Percentiles rank a stretch among this genome's conserved stretches.
These are phyloP conservation scores for Polyploca ridens DNA, from an alignment of 2,888 invertebrate species.

Conservation along the genomic window DNA sequence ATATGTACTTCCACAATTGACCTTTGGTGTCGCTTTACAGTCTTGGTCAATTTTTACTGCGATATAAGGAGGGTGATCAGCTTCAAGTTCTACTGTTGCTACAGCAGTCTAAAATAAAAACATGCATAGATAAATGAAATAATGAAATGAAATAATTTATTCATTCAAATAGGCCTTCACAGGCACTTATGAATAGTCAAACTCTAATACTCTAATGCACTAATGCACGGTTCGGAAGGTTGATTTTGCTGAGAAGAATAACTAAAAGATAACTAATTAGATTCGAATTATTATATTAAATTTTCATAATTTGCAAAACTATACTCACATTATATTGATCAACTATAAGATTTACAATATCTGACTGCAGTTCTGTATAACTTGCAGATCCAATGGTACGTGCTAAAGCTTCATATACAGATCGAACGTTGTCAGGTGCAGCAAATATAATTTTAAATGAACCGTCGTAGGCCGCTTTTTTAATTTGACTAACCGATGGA, in stretches of 20 bases:
- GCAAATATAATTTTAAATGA: slow-evolving; percentile 92
- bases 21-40: slow-evolving; percentile 35
- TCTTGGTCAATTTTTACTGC: slow-evolving; percentile 48
- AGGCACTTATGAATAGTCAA: too few species aligned
- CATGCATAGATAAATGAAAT: background rate
- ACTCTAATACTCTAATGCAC: too few species aligned
- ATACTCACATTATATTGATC: background rate
- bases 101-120: slow-evolving; percentile 47
- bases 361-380: slow-evolving; percentile 70
- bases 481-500: slow-evolving; percentile 90
- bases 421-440: slow-evolving; percentile 71
- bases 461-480: slow-evolving; percentile 85
- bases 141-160: too few species aligned
- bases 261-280: background rate
- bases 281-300: background rate
- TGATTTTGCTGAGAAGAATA: too few species aligned
- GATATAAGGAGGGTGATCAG: slow-evolving; percentile 39
- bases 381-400: slow-evolving; percentile 87
- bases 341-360: slow-evolving; percentile 5
- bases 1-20: slow-evolving; percentile 44
- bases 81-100: slow-evolving; percentile 35
- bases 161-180: too few species aligned
- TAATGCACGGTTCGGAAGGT: too few species aligned
- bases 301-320: background rate
- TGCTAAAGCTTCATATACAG: slow-evolving; percentile 81